Percentiles rank a stretch among this genome's conserved stretches.
Evolutionary conservation across 2,797 vertebrate species (phyloP).

Genomic region (Botia almorhae): DNA sequence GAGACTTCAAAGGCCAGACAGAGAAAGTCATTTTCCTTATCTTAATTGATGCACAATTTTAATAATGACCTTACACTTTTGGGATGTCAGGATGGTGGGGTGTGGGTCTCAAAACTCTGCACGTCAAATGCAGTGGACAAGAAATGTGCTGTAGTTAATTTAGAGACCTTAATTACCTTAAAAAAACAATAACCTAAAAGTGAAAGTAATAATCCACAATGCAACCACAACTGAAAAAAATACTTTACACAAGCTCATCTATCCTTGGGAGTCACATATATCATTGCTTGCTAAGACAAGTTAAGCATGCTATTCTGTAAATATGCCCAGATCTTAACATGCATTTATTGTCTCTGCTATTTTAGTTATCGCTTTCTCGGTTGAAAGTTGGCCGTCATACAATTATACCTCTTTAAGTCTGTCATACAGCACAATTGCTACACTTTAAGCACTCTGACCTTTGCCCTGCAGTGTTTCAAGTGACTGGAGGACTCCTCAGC

Average conservation of each 20-base stretch:
- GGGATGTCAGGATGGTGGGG: conserved; percentile 71
- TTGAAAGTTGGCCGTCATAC: conserved; percentile 14
- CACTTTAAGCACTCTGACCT: conserved; percentile 64
- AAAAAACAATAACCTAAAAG: background rate
- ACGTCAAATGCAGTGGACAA: conserved; percentile 8
- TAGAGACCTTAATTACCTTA: background rate
- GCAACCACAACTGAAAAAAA: background rate
- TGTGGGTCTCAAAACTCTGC: conserved; percentile 5
- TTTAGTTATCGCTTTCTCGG: conserved; percentile 38
- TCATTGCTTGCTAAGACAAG: conserved; percentile 11
- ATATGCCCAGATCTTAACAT: background rate
- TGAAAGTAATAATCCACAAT: conserved; percentile 24
- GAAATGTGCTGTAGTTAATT: conserved; percentile 29
- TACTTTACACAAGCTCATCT: conserved; percentile 3
- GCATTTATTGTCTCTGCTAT: conserved; percentile 28
- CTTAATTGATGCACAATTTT: conserved; percentile 85
- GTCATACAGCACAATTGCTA: conserved; percentile 51
- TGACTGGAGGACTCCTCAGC: conserved; percentile 56
- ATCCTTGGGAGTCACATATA: conserved; percentile 4
- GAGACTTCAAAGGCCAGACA: conserved; percentile 79
- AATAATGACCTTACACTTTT: conserved; percentile 83
- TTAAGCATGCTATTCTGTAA: conserved; percentile 6
- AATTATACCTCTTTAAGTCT: conserved; percentile 38
- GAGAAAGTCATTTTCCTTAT: conserved; percentile 85
- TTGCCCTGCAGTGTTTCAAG: conserved; percentile 65